Evolutionary conservation across 2,888 invertebrate genomes (phyloP).

Genomic region (Cantharis rustica): DNA sequence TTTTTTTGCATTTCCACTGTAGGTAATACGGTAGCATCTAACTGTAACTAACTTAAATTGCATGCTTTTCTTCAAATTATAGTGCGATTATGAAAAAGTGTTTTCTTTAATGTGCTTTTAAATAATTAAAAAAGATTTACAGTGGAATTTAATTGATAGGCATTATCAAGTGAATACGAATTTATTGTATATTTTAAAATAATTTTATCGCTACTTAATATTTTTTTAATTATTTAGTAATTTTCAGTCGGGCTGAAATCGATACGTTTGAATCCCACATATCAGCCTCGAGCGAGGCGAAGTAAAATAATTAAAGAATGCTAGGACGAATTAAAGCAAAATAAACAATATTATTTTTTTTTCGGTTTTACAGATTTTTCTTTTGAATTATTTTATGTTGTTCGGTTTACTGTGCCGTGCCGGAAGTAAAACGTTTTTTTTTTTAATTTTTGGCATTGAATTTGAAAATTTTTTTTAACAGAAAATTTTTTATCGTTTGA

Average conservation of each 20-base stretch:
- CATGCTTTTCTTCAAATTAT: conserved; percentile 3
- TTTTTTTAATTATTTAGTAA: too few species aligned
- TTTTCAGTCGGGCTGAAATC: background rate
- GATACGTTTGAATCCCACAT: too few species aligned
- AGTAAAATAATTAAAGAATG: background rate
- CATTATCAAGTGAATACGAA: background rate
- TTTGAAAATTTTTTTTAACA: background rate
- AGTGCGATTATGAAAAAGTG: conserved; percentile 1
- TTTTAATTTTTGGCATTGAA: background rate
- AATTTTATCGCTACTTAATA: too few species aligned
- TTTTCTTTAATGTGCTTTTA: background rate
- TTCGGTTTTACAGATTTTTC: background rate
- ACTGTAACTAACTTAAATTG: conserved; percentile 1
- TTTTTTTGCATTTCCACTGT: background rate
- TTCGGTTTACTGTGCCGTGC: background rate
- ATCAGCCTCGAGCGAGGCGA: too few species aligned
- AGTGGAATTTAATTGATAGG: background rate
- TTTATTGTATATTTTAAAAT: background rate
- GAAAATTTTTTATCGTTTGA: background rate
- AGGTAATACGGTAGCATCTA: conserved; percentile 1
- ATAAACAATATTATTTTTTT: background rate
- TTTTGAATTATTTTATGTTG: background rate
- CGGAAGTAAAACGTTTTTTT: background rate
- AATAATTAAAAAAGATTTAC: background rate
- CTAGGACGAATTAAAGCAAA: background rate